Evolutionary conservation across 2,888 invertebrate genomes (phyloP), one percentile per base, ranked within the genome.

Genomic region (Keiferia lycopersicella): DNA sequence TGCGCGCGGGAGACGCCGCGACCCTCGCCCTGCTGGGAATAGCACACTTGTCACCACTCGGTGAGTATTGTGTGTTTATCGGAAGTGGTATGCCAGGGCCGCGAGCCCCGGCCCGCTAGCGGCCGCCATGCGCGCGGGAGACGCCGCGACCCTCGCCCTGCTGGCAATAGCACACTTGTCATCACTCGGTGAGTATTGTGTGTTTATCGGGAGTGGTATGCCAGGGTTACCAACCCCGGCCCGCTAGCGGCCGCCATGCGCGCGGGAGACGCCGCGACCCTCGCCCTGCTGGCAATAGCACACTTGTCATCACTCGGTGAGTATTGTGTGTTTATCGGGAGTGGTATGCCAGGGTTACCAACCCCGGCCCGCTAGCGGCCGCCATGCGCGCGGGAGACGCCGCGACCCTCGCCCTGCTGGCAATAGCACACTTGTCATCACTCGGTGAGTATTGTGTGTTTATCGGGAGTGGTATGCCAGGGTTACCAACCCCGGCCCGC

Each of bases 261-360:
- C 79, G 80, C 75, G 72, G 81, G 81, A 72, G 70, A 74, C 75
- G 78, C 78, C 69, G 79, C 81, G 75, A 80, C 78, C 69, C 79
- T 84, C 72, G 84, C 83, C 73, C 80, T 87, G 79, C 83, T 89
- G 70, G 74, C 82, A 70, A 72, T 87, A 63, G 83, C 86, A 71
- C 83, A 85, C 69, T 76, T 86, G 58, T 73, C 84, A 63, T 83
- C 81, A 60, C 82, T 80, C 67, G 86, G 88, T 88, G 59, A 78
- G 87, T 80, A 12, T 4, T n/a, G 22, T 53, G 22, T 2, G 22
- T 30, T 14, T 26, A 4, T 12, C 20, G 53, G 22, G 2, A 7
- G 22, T 20, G 26, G 7, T 26, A 26, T 53, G 18, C 18, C 11
- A 18, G 18, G 18, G 50, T 26, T 26, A n/a, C n/a, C n/a, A n/a